A percentile compares a stretch with the other conserved stretches of the same genome.
phyloP scores from a whole-genome alignment of 1,140 invertebrate genomes.

The Centruroides sculpturatus region DNA sequence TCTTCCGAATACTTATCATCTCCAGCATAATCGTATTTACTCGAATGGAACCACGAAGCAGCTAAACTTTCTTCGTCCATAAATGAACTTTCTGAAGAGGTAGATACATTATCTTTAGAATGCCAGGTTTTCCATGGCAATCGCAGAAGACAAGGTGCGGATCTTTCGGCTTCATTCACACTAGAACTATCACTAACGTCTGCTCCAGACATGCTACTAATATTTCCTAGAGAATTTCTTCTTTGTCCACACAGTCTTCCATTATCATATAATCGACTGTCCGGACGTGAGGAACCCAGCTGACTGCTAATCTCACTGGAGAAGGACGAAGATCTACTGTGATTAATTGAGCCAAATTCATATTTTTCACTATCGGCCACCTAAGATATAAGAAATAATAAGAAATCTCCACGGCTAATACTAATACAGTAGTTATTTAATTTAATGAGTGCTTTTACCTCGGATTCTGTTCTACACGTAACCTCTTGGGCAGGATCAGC shows the following conservation, averaged over 20 bases:
- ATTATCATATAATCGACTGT: conserved; percentile 6
- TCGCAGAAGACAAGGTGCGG: not conserved
- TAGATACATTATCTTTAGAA: not conserved
- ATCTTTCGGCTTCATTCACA: conserved; percentile 3
- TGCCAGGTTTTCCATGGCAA: not conserved
- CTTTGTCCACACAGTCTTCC: not conserved
- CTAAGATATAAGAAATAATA: not conserved
- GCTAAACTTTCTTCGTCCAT: not conserved
- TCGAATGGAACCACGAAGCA: not conserved
- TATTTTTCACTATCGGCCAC: conserved; percentile 12
- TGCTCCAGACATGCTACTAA: conserved; percentile 6
- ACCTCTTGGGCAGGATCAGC: conserved; percentile 3
- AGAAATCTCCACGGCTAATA: not conserved
- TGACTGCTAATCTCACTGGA: conserved; percentile 8
- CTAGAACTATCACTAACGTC: conserved; percentile 13
- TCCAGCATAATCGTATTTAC: not conserved
- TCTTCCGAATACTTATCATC: not conserved
- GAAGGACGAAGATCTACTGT: conserved; percentile 8
- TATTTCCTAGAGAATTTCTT: conserved; percentile 7
- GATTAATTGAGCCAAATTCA: conserved; percentile 6
- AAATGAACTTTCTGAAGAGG: conserved; percentile 3
- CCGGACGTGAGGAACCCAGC: conserved; percentile 7
- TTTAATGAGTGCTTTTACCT: not conserved
- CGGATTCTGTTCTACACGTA: conserved; percentile 8
- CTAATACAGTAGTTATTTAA: not conserved